Percentiles rank a stretch among this genome's conserved stretches.
Evolutionary conservation across 2,113 vertebrate genomes (phyloP).

Genomic region (Vimba vimba): DNA sequence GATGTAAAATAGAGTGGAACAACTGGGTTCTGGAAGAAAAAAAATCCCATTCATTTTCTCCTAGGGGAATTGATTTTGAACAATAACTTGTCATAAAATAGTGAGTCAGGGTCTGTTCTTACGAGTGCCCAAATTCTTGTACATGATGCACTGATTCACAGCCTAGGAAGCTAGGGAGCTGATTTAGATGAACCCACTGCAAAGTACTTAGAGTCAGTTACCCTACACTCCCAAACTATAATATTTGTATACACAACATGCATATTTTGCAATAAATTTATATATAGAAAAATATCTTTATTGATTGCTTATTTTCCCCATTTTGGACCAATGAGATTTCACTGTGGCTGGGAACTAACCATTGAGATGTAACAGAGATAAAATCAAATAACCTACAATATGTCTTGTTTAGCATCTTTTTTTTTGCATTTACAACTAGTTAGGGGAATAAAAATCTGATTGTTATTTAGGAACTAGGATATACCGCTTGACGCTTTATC

Average conservation of each 20-base stretch:
- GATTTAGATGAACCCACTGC: no score
- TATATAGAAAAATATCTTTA: no score
- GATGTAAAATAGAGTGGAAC: neutral
- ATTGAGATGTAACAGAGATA: neutral
- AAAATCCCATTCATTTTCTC: neutral
- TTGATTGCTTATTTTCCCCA: no score
- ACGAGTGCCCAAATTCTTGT: no score
- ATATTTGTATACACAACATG: neutral
- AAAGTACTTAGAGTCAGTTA: neutral
- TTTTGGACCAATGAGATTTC: neutral
- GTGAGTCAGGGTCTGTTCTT: no score
- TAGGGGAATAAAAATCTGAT: neutral
- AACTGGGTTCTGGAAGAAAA: neutral
- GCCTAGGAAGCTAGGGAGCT: no score
- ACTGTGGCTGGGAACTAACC: neutral
- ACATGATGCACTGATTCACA: no score
- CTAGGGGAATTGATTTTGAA: neutral
- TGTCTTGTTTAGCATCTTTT: neutral
- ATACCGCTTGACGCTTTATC: neutral
- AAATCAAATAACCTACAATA: neutral
- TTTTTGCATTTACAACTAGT: neutral
- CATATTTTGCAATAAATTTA: neutral
- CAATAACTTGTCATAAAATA: neutral
- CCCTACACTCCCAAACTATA: neutral
- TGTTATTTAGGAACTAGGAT: neutral